These are phyloP conservation scores for Falco rusticolus DNA, from an alignment of 2,797 vertebrate species.

Conservation along the genomic window DNA sequence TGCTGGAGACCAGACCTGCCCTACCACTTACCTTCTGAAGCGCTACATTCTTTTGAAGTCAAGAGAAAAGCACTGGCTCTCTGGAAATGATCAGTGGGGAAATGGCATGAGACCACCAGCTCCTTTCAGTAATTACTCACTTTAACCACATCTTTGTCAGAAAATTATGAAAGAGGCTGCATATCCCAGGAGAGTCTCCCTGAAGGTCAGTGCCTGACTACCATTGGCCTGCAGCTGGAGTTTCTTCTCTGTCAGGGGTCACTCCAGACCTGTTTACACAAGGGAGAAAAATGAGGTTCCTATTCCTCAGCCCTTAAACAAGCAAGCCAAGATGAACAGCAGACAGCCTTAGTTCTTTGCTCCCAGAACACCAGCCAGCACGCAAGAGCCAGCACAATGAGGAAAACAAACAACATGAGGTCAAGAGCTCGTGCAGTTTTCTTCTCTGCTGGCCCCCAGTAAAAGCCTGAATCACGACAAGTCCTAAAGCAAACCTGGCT, in stretches of 20 bases:
- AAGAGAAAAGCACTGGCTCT: neutral
- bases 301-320: neutral
- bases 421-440: neutral
- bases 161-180: neutral
- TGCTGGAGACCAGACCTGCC: neutral
- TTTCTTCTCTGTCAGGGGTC: neutral
- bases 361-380: neutral
- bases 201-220: neutral
- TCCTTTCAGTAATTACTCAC: neutral
- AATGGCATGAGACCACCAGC: neutral
- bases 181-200: neutral
- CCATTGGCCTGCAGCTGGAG: neutral
- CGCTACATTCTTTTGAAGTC: neutral
- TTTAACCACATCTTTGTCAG: neutral
- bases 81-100: neutral
- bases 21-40: neutral
- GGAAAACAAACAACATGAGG: slow-evolving; percentile 1
- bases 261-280: neutral
- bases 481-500: neutral
- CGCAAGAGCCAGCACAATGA: neutral
- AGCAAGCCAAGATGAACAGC: neutral
- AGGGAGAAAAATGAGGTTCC: neutral
- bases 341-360: neutral
- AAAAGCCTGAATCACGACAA: neutral
- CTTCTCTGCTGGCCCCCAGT: neutral